Evolutionary conservation across 2,797 vertebrate genomes (phyloP).

Genomic region (Decapterus maruadsi): DNA sequence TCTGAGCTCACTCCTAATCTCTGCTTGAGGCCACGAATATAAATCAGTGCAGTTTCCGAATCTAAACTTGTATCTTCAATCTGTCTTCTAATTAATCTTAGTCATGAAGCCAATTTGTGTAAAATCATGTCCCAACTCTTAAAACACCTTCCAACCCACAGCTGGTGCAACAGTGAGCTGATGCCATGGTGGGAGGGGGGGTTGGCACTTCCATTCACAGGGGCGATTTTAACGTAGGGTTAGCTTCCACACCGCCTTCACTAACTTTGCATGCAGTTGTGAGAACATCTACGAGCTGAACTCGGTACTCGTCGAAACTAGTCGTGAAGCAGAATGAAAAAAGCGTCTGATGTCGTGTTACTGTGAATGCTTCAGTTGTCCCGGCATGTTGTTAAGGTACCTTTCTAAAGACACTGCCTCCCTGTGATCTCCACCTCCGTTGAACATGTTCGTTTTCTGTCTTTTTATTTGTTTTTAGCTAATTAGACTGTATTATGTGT

Average conservation of each 20-base stretch:
- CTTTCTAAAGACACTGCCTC: slow-evolving; percentile 33
- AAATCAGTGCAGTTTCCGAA: too few species aligned
- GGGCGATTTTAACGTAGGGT: neutral
- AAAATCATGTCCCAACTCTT: neutral
- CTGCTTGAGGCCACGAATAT: too few species aligned
- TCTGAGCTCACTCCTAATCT: too few species aligned
- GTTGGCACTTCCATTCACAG: slow-evolving; percentile 8
- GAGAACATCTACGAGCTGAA: slow-evolving; percentile 35
- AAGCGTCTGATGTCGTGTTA: slow-evolving; percentile 53
- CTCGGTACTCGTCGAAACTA: slow-evolving; percentile 42
- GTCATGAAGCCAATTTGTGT: neutral
- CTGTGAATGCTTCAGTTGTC: slow-evolving; percentile 73
- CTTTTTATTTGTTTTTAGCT: neutral
- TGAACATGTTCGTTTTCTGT: slow-evolving; percentile 23
- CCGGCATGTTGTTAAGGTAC: slow-evolving; percentile 72
- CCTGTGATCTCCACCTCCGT: slow-evolving; percentile 58
- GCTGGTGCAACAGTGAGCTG: slow-evolving; percentile 60
- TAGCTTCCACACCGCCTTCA: slow-evolving; percentile 21
- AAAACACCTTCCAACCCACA: neutral
- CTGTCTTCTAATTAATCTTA: neutral
- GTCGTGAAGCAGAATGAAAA: slow-evolving; percentile 26
- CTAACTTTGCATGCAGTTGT: slow-evolving; percentile 68
- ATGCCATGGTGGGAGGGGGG: neutral
- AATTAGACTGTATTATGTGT: neutral
- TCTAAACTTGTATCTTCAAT: neutral